A percentile compares a stretch with the other conserved stretches of the same genome.
These are phyloP conservation scores for Tylochromis polylepis DNA, from an alignment of 2,113 vertebrate genomes.

Conservation along the genomic window DNA sequence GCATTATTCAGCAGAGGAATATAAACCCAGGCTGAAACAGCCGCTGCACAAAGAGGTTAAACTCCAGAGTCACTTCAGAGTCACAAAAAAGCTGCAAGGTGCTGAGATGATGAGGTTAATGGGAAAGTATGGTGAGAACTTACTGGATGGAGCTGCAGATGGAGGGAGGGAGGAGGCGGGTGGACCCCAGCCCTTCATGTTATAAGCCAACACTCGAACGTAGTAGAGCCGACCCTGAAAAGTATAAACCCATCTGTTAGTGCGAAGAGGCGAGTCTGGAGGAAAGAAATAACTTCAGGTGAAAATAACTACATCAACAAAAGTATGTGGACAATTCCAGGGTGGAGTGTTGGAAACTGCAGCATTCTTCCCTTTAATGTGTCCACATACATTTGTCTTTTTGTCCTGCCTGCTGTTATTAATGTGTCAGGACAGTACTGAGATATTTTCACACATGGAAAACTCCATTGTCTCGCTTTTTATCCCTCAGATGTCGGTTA, in stretches of 20 bases:
- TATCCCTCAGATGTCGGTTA: not conserved
- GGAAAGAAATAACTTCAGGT: not conserved
- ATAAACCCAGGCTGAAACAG: not conserved
- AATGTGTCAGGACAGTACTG: not conserved
- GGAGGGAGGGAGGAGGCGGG: conserved; percentile 78
- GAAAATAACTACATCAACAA: not conserved
- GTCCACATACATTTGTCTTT: not conserved
- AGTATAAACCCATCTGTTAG: not conserved
- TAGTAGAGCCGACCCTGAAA: conserved; percentile 86
- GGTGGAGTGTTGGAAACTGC: not conserved
- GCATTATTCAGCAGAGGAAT: not conserved
- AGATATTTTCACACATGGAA: not conserved
- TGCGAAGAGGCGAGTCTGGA: not conserved
- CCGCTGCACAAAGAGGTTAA: not conserved
- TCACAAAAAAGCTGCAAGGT: not conserved
- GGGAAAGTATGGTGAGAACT: conserved; percentile 44
- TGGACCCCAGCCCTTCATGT: conserved; percentile 96
- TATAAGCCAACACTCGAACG: conserved; percentile 85
- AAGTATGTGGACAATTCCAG: not conserved
- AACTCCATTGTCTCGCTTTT: not conserved
- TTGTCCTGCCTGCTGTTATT: not conserved
- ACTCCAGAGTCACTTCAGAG: not conserved
- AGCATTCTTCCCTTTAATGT: not conserved
- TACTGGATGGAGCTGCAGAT: conserved; percentile 88
- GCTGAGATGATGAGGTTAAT: not conserved